Evolutionary conservation across 2,797 vertebrate genomes (phyloP), one percentile per base, ranked within the genome.

Genomic region (Micrastur ruficollis): DNA sequence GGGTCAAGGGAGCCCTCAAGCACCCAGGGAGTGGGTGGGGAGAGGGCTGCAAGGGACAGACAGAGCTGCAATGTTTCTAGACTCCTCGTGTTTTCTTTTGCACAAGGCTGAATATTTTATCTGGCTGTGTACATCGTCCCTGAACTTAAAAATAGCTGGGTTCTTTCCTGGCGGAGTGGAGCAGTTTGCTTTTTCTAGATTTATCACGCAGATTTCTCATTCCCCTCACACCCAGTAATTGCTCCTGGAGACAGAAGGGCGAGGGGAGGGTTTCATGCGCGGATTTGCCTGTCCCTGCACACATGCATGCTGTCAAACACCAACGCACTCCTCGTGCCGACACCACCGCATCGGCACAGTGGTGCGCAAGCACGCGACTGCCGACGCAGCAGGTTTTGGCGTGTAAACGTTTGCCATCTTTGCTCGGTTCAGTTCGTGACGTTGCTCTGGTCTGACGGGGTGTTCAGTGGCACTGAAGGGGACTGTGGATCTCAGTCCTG

Each of bases 161-260:
- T 61, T 94, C 93, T 88, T 95, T 95, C 94, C 95, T 88, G 93
- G 44, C 15, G 47, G 84, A 84, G 71, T 2, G 55, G 74, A 89
- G 86, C 71, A 78, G 74, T 96, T 93, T 87, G 92, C 92, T 91
- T 93, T 91, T 81, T 27, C 86, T 89, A 90, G 95, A 94, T 92
- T 59, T 67, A 56, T 71, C 71, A 38, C 3, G 19, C 92, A 89
- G 86, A 89, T 93, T 96, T 58, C 90, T 80, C 47, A 4, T 89
- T 92, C 72, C 53, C 17, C 66, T 85, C 86, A 78, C 79, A 72
- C 81, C 38, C 59, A 81, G 68, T 94, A 86, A 93, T 79, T 81
- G 88, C 73, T 78, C 40, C 56, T 27, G 76, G 75, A 93, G 94
- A 65, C 80, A 46, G 91, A 9, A 72, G 91, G 83, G 81, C 4